Base-by-base conservation (phyloP, 2,113 vertebrate species). In the Podocnemis expansa region DNA sequence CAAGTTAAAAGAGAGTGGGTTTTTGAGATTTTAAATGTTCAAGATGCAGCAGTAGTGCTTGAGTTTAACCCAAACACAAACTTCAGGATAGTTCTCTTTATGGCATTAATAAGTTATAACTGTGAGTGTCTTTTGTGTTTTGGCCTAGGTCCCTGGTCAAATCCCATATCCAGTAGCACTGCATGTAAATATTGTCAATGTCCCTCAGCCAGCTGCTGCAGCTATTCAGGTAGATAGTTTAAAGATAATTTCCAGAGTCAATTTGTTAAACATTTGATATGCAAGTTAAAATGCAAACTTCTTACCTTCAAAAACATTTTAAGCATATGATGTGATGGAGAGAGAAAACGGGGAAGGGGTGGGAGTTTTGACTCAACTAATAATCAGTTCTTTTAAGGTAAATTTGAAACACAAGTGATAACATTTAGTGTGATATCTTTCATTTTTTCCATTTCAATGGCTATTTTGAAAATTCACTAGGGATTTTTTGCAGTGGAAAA, bases 131-230 rank as follows among this genome's bases (percentile, higher is more conserved):
- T 96, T 95, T 89, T 97, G 54, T 78, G 91, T 97, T 89, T 93
- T 78, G 81, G 56, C 91, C 87, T 96, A 98, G 98, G 97, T 98
- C 95, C 89, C 98, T 95, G 93, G 97, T 88, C 98, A 99, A 96
- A 98, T 99, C 87, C 98, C 98, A 14, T 99, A 99, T 97, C 99
- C 99, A 94, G 98, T 99, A 97, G 98, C 99, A 60, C 97, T 99
- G 97, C 99, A 99, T 97, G 98, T 99, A 96, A 99, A 99, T 98
- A 98, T 99, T 96, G 97, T 99, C 94, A 99, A 99, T 97, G 98
- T 99, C 93, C 99, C 99, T 96, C 99, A 99, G 96, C 99, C 98
- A 87, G 99, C 99, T 93, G 99, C 99, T 43, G 99, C 99, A 97
- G 99, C 99, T 97, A 99, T 99, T 97, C 99, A 99, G 99, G 99